These are phyloP conservation scores for Nixonia krombeini DNA, from an alignment of 1,140 invertebrate genomes.

Conservation along the genomic window DNA sequence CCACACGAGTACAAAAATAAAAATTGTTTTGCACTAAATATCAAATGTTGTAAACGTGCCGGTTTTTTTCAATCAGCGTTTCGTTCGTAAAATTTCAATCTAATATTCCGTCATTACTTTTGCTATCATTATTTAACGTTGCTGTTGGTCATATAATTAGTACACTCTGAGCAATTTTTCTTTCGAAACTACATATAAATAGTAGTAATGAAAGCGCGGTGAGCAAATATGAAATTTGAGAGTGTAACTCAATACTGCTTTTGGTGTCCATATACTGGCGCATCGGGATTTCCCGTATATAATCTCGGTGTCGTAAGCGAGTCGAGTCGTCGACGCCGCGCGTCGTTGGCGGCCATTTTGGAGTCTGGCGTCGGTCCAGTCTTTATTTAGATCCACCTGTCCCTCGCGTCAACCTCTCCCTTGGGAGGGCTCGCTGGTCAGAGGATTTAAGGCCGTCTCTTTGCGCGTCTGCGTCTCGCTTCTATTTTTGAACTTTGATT, in stretches of 20 bases:
- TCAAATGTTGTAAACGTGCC: too few relatives aligned
- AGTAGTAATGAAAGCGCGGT: too few relatives aligned
- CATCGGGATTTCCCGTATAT: slow-evolving; percentile 20
- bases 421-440: slow-evolving; percentile 44
- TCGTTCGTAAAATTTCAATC: too few relatives aligned
- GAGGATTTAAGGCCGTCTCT: slow-evolving; percentile 55
- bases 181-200: too few relatives aligned
- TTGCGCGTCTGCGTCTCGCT: slow-evolving; percentile 36
- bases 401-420: slow-evolving; percentile 62
- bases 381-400: slow-evolving; percentile 73
- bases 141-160: too few relatives aligned
- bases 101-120: too few relatives aligned
- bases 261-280: slow-evolving; percentile 37
- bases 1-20: too few relatives aligned
- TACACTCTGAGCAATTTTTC: too few relatives aligned
- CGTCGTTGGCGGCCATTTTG: slow-evolving; percentile 61
- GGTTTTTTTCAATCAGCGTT: too few relatives aligned
- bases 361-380: slow-evolving; percentile 67
- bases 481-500: slow-evolving; percentile 59
- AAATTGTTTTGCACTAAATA: too few relatives aligned
- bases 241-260: slow-evolving; percentile 35
- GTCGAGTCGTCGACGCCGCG: slow-evolving; percentile 40
- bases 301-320: slow-evolving; percentile 50
- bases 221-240: not conserved
- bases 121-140: too few relatives aligned